A percentile compares a stretch with the other conserved stretches of the same genome.
These are phyloP conservation scores for Eremobia ochroleuca DNA, from an alignment of 2,888 invertebrate species.

Conservation along the genomic window DNA sequence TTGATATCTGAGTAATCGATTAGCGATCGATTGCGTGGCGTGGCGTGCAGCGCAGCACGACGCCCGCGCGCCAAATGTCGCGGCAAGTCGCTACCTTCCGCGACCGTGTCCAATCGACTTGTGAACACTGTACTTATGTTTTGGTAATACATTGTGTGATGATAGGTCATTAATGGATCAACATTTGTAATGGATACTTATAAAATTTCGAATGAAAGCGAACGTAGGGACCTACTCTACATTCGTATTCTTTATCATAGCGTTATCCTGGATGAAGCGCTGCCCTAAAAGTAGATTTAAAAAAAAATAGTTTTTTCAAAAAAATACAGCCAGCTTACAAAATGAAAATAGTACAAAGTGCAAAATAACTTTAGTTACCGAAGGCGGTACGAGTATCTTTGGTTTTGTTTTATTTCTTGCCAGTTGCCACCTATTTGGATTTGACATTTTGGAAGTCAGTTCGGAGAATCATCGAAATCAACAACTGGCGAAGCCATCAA, in stretches of 20 bases:
- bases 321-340: neutral
- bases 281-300: no score
- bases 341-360: neutral
- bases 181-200: conserved; percentile 6
- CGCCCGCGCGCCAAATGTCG: conserved; percentile 74
- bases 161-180: conserved; percentile 48
- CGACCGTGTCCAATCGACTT: conserved; percentile 67
- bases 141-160: conserved; percentile 51
- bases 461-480: neutral
- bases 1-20: conserved; percentile 70
- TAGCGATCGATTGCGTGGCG: conserved; percentile 69
- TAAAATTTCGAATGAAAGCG: conserved; percentile 1
- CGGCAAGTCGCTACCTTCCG: conserved; percentile 64
- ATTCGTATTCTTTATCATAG: neutral
- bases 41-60: conserved; percentile 66
- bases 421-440: no score
- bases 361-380: neutral
- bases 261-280: neutral
- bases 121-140: conserved; percentile 57
- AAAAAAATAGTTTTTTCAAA: no score
- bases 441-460: neutral
- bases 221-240: neutral
- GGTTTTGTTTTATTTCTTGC: neutral
- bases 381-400: neutral
- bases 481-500: neutral